phyloP scores from a whole-genome alignment of 2,113 vertebrate species.

The Egretta garzetta region DNA sequence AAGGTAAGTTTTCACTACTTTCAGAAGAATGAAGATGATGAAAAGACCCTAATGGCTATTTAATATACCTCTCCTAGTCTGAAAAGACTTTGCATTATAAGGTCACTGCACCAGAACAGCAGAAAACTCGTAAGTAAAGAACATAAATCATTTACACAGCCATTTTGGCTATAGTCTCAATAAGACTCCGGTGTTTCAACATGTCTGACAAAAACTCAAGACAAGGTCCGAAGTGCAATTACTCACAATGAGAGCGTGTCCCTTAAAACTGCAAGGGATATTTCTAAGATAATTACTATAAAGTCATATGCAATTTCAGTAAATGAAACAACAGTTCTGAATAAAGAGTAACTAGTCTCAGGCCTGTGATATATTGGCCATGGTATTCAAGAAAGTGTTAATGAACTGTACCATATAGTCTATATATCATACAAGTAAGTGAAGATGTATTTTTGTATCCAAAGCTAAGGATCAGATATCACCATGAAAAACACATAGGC shows the following conservation, averaged over 20 bases:
- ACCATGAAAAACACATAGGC: not conserved
- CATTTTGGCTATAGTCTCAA: not conserved
- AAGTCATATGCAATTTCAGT: not conserved
- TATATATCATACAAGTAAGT: not conserved
- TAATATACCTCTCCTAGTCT: not conserved
- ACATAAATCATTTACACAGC: not conserved
- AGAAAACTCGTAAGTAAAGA: not conserved
- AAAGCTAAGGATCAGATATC: not conserved
- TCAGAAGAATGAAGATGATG: not conserved
- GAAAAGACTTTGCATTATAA: not conserved
- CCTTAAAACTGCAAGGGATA: not conserved
- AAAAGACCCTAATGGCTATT: not conserved
- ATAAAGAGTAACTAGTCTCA: not conserved
- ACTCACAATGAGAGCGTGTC: not conserved
- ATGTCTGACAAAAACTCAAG: not conserved
- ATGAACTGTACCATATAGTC: not conserved
- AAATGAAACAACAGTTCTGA: not conserved
- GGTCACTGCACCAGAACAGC: not conserved
- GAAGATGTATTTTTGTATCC: not conserved
- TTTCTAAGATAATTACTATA: not conserved
- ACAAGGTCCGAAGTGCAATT: not conserved
- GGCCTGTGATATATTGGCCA: not conserved
- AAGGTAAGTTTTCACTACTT: not conserved
- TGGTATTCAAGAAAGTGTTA: not conserved
- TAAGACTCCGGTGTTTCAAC: not conserved